Evolutionary conservation across 2,888 invertebrate genomes (phyloP), one percentile per base, ranked within the genome.

Genomic region (Megaustenia siamemsis): DNA sequence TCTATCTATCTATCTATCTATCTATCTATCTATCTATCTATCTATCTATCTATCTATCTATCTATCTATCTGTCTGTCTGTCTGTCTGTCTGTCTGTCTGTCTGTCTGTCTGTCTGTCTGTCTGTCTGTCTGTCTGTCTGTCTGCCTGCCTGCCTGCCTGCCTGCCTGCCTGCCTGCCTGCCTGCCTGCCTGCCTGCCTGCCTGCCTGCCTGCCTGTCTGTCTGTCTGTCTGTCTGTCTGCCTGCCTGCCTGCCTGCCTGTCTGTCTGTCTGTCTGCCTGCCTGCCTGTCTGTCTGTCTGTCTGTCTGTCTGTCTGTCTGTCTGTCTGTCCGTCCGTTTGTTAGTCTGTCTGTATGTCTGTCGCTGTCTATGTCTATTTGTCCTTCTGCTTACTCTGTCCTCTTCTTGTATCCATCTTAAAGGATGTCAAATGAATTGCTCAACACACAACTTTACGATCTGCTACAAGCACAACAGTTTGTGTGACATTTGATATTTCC

Each of bases 191-290:
- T 40, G 35, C 66, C 35, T 76, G n/a, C 82, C 56, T 66, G 28
- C 82, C 53, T 82, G 53, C 73, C 69, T 82, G 49, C 76, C 69
- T 82, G 40, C 73, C 45, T 80, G 49, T 80, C 45, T 80, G 49
- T 80, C 45, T 80, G 49, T 80, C 45, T 80, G 49, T 80, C 45
- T 80, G 32, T 80, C 45, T 80, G 32, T 80, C 45, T 68, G 32
- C 69, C 45, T 80, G 32, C 69, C 45, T 80, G 32, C 69, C 49
- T 80, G 32, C 49, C 21, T 78, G 2, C 8, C 21, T 63, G 4
- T 15, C 28, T 77, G 3, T 79, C 63, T 79, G 32, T 80, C 63
- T 79, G 40, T 79, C 63, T 79, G 28, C 66, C 63, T 63, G 28
- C 56, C 32, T 77, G 38, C 56, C 53, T 56, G 77, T 35, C 53